Evolutionary conservation across 1,140 invertebrate species (phyloP).

Genomic region (Eupeodes corollae): DNA sequence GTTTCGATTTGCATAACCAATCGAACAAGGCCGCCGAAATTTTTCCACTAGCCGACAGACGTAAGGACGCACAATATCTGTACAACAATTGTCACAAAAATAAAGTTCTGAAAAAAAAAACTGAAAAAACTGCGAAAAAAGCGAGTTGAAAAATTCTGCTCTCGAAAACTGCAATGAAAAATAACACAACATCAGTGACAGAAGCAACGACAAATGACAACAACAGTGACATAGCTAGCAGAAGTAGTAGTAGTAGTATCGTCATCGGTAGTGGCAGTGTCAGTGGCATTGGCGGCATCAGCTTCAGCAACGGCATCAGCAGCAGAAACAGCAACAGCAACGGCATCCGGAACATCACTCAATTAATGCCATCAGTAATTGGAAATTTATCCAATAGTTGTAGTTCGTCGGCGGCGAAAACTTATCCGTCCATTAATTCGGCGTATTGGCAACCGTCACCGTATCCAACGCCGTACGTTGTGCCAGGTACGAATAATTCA

Average conservation of each 20-base stretch:
- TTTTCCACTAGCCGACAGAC: no score
- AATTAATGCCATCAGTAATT: constrained; percentile 34
- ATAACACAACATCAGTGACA: constrained; percentile 34
- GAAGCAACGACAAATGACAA: constrained; percentile 24
- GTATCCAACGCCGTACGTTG: constrained; percentile 58
- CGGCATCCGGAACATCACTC: constrained; percentile 16
- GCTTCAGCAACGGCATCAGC: constrained; percentile 1
- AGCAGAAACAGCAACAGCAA: background rate
- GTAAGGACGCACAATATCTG: no score
- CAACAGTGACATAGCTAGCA: constrained; percentile 6
- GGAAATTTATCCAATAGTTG: constrained; percentile 37
- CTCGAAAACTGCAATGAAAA: constrained; percentile 27
- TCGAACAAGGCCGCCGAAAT: no score
- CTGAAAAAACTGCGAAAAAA: no score
- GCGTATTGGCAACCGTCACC: constrained; percentile 67
- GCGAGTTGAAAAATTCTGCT: no score
- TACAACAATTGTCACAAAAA: no score
- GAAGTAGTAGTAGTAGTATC: background rate
- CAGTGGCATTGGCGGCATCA: constrained; percentile 3
- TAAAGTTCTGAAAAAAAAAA: no score
- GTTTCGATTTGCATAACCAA: no score
- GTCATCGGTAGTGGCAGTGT: constrained; percentile 5
- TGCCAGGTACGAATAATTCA: constrained; percentile 50
- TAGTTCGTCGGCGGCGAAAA: constrained; percentile 17
- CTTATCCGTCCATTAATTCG: constrained; percentile 65